Conservation (phyloP, 2,113 vertebrate species). For the Craseonycteris thonglongyai region DNA sequence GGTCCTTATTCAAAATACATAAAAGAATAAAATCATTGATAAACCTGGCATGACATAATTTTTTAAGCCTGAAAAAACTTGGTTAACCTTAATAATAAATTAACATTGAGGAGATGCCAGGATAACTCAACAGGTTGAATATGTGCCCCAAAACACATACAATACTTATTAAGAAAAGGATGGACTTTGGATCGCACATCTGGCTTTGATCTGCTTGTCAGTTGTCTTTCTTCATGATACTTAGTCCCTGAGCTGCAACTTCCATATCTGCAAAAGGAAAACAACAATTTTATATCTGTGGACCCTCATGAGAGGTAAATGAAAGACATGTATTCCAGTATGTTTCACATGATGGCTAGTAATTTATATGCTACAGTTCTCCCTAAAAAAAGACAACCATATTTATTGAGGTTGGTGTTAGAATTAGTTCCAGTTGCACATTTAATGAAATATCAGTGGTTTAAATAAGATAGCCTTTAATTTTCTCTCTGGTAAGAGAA, state of each 20-base stretch:
- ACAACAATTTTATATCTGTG: neutral
- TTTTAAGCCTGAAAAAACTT: too few relatives aligned
- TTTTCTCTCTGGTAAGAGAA: neutral
- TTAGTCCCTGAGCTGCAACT: neutral
- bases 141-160: neutral
- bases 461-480: neutral
- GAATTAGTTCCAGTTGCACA: neutral
- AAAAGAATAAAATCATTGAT: too few relatives aligned
- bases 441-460: neutral
- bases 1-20: too few relatives aligned
- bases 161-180: neutral
- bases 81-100: too few relatives aligned
- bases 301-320: neutral
- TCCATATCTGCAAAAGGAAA: neutral
- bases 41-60: too few relatives aligned
- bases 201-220: neutral
- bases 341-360: neutral
- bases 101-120: too few relatives aligned
- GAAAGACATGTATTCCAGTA: neutral
- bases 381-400: neutral
- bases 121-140: too few relatives aligned
- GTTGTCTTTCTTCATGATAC: neutral
- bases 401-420: neutral
- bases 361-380: neutral
- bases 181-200: neutral